phyloP scores from a whole-genome alignment of 2,797 vertebrate genomes.

The Spea hammondii region DNA sequence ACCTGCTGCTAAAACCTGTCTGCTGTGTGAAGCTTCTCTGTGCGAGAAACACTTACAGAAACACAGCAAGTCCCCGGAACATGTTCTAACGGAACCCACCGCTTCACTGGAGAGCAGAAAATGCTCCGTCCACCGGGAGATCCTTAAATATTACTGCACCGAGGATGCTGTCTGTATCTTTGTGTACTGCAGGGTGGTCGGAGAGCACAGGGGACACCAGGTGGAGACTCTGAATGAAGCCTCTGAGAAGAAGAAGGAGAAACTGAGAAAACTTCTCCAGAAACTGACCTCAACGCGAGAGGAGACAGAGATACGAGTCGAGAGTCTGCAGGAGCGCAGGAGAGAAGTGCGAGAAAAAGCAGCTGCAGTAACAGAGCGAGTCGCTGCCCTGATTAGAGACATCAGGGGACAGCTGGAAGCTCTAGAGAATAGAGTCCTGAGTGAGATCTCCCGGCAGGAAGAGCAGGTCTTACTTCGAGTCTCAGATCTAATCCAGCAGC shows the following conservation, averaged over 20 bases:
- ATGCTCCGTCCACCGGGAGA: slow-evolving; percentile 60
- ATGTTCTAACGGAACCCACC: slow-evolving; percentile 60
- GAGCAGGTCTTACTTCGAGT: slow-evolving; percentile 19
- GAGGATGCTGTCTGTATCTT: slow-evolving; percentile 66
- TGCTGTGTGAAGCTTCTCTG: slow-evolving; percentile 69
- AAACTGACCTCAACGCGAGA: slow-evolving; percentile 20
- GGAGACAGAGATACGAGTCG: slow-evolving; percentile 3
- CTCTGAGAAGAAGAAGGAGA: slow-evolving; percentile 66
- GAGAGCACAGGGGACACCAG: slow-evolving; percentile 65
- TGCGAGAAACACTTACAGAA: slow-evolving; percentile 65
- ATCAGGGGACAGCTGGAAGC: slow-evolving; percentile 22
- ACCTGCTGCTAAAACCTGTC: slow-evolving; percentile 55
- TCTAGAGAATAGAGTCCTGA: slow-evolving; percentile 31
- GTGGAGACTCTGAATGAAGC: slow-evolving; percentile 67
- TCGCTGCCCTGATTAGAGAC: slow-evolving; percentile 15
- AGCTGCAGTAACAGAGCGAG: not conserved
- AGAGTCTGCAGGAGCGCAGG: slow-evolving; percentile 10
- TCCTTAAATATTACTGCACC: slow-evolving; percentile 67
- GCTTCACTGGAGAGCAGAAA: slow-evolving; percentile 38
- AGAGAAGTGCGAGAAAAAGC: slow-evolving; percentile 24
- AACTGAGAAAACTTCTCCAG: slow-evolving; percentile 4
- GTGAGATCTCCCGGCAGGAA: slow-evolving; percentile 17
- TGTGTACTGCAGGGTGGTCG: slow-evolving; percentile 61
- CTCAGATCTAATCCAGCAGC: slow-evolving; percentile 23
- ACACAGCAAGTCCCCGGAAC: slow-evolving; percentile 63